These are phyloP conservation scores for Anthophora plumipes DNA, from an alignment of 2,888 invertebrate species.

Conservation along the genomic window DNA sequence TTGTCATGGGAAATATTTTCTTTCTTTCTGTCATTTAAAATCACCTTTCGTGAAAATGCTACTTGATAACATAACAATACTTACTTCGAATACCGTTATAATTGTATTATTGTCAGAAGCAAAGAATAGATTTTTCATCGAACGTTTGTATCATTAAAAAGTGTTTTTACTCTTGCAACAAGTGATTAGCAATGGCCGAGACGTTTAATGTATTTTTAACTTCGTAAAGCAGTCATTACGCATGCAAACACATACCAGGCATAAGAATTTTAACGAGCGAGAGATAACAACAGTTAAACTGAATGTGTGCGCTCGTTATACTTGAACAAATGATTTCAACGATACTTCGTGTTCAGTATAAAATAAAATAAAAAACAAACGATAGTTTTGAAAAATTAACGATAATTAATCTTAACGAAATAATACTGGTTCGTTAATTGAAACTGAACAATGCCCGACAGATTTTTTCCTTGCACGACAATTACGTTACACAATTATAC, in stretches of 20 bases:
- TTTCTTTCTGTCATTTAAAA: too few species aligned
- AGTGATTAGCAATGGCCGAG: background rate
- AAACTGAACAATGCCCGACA: background rate
- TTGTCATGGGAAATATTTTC: too few species aligned
- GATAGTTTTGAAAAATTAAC: background rate
- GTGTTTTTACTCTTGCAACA: background rate
- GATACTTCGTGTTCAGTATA: background rate
- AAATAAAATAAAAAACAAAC: background rate
- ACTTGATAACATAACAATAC: too few species aligned
- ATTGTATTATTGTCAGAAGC: too few species aligned
- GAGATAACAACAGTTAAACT: constrained; percentile 15
- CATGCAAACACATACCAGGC: constrained; percentile 1
- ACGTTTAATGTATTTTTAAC: constrained; percentile 21
- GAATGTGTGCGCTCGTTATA: background rate
- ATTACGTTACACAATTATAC: constrained; percentile 45
- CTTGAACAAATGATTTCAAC: background rate
- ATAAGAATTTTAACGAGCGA: constrained; percentile 22
- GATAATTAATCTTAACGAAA: constrained; percentile 2
- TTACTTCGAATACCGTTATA: too few species aligned
- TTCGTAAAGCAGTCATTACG: constrained; percentile 4
- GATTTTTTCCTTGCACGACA: constrained; percentile 15
- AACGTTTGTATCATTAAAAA: background rate
- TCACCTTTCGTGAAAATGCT: too few species aligned
- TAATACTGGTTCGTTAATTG: constrained; percentile 15
- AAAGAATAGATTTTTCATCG: background rate